Conservation (phyloP, 2,888 invertebrate genomes). For the Cyaniris semiargus region DNA sequence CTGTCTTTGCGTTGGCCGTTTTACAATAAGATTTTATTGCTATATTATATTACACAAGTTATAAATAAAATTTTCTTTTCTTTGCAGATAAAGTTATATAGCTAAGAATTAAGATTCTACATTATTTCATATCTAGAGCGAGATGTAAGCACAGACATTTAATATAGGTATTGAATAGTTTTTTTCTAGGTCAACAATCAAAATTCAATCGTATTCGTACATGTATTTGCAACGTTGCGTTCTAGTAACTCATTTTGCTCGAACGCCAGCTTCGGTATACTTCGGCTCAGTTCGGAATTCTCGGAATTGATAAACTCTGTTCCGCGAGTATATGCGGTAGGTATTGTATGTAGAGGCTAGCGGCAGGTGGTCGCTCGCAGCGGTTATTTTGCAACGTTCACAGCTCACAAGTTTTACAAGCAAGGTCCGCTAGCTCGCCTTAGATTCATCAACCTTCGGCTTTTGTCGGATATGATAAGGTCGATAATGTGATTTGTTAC, state of each 20-base stretch:
- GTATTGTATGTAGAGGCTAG: not conserved
- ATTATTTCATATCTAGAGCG: not conserved
- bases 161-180: not conserved
- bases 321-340: not conserved
- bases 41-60: not conserved
- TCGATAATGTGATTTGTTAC: not conserved
- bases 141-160: not conserved
- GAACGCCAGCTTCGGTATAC: not conserved
- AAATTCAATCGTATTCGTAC: not conserved
- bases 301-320: not conserved
- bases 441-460: not conserved
- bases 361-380: not conserved
- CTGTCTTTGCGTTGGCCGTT: not conserved
- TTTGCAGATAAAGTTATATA: too few relatives aligned
- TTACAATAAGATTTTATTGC: not conserved
- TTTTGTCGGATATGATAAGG: not conserved
- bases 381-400: not conserved
- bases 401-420: not conserved
- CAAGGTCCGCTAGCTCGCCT: not conserved
- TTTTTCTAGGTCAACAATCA: not conserved
- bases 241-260: not conserved
- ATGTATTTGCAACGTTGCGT: not conserved
- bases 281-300: not conserved
- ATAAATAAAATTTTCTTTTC: too few relatives aligned
- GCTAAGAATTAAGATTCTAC: not conserved